A percentile compares a stretch with the other conserved stretches of the same genome.
Evolutionary conservation across 2,888 invertebrate genomes (phyloP).

Genomic region (Drosophila bunnanda): DNA sequence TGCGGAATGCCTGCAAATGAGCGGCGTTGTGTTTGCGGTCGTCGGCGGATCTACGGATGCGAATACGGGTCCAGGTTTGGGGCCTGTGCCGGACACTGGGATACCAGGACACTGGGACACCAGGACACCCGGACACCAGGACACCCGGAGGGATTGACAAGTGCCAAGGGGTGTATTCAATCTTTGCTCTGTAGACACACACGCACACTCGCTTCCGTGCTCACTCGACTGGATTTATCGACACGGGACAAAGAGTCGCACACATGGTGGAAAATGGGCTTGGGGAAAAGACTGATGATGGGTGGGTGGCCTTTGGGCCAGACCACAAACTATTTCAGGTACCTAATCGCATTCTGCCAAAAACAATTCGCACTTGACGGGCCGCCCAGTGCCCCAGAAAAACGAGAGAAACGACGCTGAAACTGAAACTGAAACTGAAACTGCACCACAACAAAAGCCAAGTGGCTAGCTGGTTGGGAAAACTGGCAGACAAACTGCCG

Average conservation of each 20-base stretch:
- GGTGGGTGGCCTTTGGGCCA: constrained; percentile 3
- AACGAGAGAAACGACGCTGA: background rate
- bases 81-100: constrained; percentile 11
- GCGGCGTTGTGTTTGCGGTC: constrained; percentile 43
- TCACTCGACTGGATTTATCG: constrained; percentile 41
- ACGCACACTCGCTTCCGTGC: constrained; percentile 25
- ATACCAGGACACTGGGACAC: background rate
- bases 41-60: constrained; percentile 22
- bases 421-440: constrained; percentile 18
- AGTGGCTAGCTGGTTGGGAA: constrained; percentile 27
- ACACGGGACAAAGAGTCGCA: constrained; percentile 1
- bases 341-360: constrained; percentile 45
- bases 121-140: background rate
- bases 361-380: constrained; percentile 42
- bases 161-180: constrained; percentile 36
- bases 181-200: constrained; percentile 32
- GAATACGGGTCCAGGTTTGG: constrained; percentile 9
- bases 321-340: constrained; percentile 46
- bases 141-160: constrained; percentile 11
- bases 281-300: background rate
- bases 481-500: constrained; percentile 45
- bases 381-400: constrained; percentile 8
- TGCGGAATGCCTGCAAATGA: constrained; percentile 49
- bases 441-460: constrained; percentile 39
- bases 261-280: background rate